Evolutionary conservation across 2,797 vertebrate genomes (phyloP).

Genomic region (Anguilla marmorata): DNA sequence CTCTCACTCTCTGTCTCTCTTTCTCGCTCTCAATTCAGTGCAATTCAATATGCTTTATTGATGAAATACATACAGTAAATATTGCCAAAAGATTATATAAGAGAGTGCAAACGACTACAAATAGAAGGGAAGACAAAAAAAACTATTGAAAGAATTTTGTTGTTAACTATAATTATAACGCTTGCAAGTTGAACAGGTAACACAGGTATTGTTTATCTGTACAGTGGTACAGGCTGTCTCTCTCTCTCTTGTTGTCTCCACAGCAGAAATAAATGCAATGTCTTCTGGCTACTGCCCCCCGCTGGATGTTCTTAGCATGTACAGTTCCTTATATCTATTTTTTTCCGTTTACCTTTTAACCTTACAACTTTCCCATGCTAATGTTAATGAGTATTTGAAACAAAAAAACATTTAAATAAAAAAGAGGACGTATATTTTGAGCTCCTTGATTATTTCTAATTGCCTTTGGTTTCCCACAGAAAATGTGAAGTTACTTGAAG

Average conservation of each 20-base stretch:
- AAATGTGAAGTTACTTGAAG: not conserved
- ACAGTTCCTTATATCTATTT: not conserved
- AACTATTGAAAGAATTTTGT: too few species aligned
- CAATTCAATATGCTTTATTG: too few species aligned
- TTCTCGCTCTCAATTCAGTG: not conserved
- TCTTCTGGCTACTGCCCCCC: constrained; percentile 27
- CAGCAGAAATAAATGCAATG: constrained; percentile 3
- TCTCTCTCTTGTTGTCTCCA: constrained; percentile 16
- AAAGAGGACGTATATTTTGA: not conserved
- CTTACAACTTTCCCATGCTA: not conserved
- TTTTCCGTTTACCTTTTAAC: not conserved
- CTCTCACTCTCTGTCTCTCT: not conserved
- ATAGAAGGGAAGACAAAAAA: too few species aligned
- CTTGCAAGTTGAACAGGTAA: too few species aligned
- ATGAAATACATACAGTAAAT: too few species aligned
- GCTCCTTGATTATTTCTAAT: not conserved
- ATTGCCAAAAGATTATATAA: too few species aligned
- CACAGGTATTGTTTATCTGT: too few species aligned
- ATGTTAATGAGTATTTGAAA: not conserved
- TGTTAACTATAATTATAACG: too few species aligned
- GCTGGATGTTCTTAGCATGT: not conserved
- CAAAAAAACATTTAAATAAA: not conserved
- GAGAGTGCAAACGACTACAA: too few species aligned
- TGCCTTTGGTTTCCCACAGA: not conserved
- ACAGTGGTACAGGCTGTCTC: too few species aligned